Evolutionary conservation across 1,140 invertebrate species (phyloP).

Genomic region (Caenorhabditis briggsae): DNA sequence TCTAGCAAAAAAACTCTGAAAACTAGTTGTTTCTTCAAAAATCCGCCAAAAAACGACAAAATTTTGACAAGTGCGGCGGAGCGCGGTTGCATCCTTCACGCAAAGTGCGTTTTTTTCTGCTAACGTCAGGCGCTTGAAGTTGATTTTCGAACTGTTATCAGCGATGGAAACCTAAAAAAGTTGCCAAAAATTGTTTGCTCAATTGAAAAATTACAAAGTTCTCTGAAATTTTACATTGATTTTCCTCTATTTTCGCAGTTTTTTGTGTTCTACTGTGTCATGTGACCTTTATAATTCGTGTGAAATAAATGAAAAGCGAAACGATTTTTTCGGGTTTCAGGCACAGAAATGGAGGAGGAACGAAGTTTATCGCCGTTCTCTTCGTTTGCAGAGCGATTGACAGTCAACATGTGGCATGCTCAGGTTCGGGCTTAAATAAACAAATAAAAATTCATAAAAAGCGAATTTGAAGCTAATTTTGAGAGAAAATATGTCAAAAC

Average conservation of each 20-base stretch:
- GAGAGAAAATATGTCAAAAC: neutral
- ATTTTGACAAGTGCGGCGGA: neutral
- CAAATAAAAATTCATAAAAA: neutral
- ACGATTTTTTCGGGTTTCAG: neutral
- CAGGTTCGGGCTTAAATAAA: neutral
- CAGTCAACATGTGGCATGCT: conserved; percentile 44
- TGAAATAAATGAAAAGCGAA: neutral
- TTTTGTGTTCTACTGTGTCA: neutral
- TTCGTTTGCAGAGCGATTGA: conserved; percentile 34
- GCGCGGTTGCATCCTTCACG: neutral
- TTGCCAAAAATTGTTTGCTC: conserved; percentile 12
- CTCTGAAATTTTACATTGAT: neutral
- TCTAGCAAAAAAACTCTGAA: neutral
- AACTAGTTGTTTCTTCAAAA: neutral
- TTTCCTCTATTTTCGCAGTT: neutral
- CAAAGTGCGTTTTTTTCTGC: conserved; percentile 10
- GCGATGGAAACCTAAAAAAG: neutral
- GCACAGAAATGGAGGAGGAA: conserved; percentile 38
- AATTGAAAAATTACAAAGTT: neutral
- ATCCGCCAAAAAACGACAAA: neutral
- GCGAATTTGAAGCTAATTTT: neutral
- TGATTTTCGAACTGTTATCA: conserved; percentile 35
- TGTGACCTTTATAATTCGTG: conserved; percentile 14
- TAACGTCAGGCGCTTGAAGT: conserved; percentile 6
- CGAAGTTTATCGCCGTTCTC: neutral